These are phyloP conservation scores for Girardinichthys multiradiatus DNA, from an alignment of 2,113 vertebrate genomes.

Conservation along the genomic window DNA sequence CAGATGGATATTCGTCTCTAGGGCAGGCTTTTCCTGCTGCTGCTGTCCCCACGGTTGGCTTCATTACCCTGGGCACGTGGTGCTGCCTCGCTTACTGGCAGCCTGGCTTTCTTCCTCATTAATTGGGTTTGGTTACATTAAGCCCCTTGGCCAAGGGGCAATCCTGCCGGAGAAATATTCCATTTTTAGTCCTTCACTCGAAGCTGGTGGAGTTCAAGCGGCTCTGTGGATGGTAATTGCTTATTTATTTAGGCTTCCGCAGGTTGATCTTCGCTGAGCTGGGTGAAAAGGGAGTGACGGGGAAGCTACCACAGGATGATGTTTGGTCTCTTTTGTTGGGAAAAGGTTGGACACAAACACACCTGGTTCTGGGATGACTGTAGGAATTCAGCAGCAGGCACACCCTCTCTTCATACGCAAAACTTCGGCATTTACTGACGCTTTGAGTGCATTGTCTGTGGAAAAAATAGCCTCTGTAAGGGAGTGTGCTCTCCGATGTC, in stretches of 20 bases:
- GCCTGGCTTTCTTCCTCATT: constrained; percentile 81
- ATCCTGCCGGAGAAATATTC: constrained; percentile 79
- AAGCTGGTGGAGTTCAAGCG: constrained; percentile 69
- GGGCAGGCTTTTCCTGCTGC: constrained; percentile 73
- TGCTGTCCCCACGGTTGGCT: constrained; percentile 68
- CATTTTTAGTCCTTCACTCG: constrained; percentile 73
- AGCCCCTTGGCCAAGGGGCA: constrained; percentile 79
- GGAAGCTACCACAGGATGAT: constrained; percentile 38
- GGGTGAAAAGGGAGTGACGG: constrained; percentile 19
- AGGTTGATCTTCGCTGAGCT: constrained; percentile 70
- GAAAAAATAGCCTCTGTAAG: constrained; percentile 25
- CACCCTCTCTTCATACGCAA: constrained; percentile 39
- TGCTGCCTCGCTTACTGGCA: constrained; percentile 68
- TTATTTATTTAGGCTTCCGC: constrained; percentile 82
- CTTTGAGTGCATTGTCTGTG: constrained; percentile 28
- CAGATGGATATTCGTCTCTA: constrained; percentile 71
- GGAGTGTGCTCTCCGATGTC: constrained; percentile 24
- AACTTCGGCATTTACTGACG: constrained; percentile 26
- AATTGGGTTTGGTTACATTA: constrained; percentile 85
- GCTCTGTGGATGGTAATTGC: constrained; percentile 73
- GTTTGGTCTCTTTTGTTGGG: constrained; percentile 73
- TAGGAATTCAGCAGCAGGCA: constrained; percentile 30
- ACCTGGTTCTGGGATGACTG: constrained; percentile 62
- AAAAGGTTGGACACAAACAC: constrained; percentile 63
- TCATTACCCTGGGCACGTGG: constrained; percentile 80